A percentile compares a stretch with the other conserved stretches of the same genome.
These are phyloP conservation scores for Terrapene triunguis DNA, from an alignment of 2,113 vertebrate genomes.

Conservation along the genomic window DNA sequence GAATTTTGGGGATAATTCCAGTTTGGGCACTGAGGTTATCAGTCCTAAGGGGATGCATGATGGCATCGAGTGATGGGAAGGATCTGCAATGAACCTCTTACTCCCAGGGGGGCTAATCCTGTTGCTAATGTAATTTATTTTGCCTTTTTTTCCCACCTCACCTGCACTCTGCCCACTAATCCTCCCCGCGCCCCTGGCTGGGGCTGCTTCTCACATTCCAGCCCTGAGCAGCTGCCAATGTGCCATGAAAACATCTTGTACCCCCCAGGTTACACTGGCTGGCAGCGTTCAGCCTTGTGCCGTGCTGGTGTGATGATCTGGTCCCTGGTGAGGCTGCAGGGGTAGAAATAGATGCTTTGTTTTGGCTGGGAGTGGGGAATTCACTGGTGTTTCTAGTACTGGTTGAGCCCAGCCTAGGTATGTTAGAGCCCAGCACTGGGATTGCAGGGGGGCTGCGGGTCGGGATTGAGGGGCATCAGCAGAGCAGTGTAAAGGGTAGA, in stretches of 20 bases:
- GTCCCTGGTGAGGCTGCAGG: not conserved
- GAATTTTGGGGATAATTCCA: not conserved
- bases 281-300: not conserved
- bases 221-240: not conserved
- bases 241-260: not conserved
- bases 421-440: not conserved
- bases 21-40: not conserved
- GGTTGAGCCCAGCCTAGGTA: not conserved
- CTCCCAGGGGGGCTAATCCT: not conserved
- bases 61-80: not conserved
- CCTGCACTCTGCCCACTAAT: not conserved
- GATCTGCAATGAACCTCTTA: not conserved
- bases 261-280: not conserved
- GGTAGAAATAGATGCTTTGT: not conserved
- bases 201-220: not conserved
- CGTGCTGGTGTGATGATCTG: not conserved
- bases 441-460: not conserved
- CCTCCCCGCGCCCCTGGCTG: not conserved
- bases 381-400: not conserved
- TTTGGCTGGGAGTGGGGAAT: not conserved
- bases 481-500: too few species aligned
- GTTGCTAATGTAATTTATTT: not conserved
- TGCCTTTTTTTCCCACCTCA: not conserved
- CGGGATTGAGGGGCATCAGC: not conserved
- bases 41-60: not conserved